Conservation (phyloP, 2,113 vertebrate genomes). For the Rhinoderma darwinii region DNA sequence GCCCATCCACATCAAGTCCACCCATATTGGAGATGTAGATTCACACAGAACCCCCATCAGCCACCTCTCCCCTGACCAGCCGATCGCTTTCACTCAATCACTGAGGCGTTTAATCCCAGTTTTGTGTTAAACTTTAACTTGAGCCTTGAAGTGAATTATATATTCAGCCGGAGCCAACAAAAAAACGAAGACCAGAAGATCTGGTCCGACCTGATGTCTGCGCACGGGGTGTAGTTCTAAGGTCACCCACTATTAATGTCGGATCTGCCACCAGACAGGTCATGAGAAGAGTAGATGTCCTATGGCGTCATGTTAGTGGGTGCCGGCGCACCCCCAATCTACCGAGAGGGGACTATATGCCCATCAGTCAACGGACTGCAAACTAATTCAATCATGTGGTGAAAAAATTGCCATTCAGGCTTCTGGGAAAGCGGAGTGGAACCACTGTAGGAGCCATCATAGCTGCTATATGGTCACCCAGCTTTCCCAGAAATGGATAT, state of each 20-base stretch:
- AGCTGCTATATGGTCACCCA: no score
- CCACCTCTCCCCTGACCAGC: background rate
- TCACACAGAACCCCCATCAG: background rate
- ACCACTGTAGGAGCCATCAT: no score
- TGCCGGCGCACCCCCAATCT: no score
- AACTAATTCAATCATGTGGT: no score
- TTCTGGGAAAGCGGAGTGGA: no score
- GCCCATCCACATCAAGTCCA: background rate
- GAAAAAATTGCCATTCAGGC: no score
- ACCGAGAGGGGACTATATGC: no score
- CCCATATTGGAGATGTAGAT: background rate
- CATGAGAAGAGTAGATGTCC: no score
- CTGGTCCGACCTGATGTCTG: conserved; percentile 7
- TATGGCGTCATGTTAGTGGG: no score
- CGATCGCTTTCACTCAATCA: background rate
- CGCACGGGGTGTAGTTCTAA: background rate
- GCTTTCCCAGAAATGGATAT: no score
- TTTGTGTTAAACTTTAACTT: background rate
- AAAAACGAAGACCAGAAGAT: conserved; percentile 5
- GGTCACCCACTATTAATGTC: background rate
- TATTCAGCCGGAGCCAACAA: background rate
- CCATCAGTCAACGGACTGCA: no score
- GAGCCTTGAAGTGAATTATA: background rate
- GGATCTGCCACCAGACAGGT: no score
- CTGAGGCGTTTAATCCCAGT: background rate